phyloP scores from a whole-genome alignment of 2,797 vertebrate genomes.

The Phoxinus dragarum region DNA sequence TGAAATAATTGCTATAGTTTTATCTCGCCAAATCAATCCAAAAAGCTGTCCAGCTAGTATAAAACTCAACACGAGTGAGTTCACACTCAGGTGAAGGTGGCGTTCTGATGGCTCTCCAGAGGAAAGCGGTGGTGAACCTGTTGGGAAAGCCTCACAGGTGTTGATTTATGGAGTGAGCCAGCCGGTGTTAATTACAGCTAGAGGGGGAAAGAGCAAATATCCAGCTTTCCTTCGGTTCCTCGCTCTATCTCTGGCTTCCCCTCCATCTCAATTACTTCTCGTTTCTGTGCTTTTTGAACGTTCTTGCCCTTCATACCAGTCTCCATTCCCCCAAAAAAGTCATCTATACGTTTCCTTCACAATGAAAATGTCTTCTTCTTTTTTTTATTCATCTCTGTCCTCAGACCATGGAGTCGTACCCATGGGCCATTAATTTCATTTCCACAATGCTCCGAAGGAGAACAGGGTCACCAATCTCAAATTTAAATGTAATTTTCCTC shows the following conservation, averaged over 20 bases:
- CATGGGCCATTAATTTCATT: slow-evolving; percentile 57
- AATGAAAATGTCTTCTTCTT: background rate
- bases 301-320: background rate
- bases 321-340: slow-evolving; percentile 10
- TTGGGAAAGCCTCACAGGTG: slow-evolving; percentile 43
- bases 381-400: slow-evolving; percentile 13
- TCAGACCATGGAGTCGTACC: slow-evolving; percentile 38
- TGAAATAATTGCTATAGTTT: background rate
- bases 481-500: slow-evolving; percentile 61
- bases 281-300: background rate
- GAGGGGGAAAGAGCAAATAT: slow-evolving; percentile 47
- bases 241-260: slow-evolving; percentile 20
- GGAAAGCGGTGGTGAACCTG: slow-evolving; percentile 23
- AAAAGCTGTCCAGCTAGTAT: background rate
- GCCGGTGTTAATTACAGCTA: slow-evolving; percentile 59
- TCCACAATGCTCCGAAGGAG: slow-evolving; percentile 46
- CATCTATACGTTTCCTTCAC: background rate
- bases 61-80: background rate
- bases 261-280: slow-evolving; percentile 29
- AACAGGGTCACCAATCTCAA: slow-evolving; percentile 56
- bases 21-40: background rate
- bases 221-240: slow-evolving; percentile 19
- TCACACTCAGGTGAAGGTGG: background rate
- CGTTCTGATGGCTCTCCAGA: background rate
- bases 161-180: slow-evolving; percentile 56